Base-by-base conservation (phyloP, 2,888 invertebrate genomes). In the Pardosa pseudoannulata region DNA sequence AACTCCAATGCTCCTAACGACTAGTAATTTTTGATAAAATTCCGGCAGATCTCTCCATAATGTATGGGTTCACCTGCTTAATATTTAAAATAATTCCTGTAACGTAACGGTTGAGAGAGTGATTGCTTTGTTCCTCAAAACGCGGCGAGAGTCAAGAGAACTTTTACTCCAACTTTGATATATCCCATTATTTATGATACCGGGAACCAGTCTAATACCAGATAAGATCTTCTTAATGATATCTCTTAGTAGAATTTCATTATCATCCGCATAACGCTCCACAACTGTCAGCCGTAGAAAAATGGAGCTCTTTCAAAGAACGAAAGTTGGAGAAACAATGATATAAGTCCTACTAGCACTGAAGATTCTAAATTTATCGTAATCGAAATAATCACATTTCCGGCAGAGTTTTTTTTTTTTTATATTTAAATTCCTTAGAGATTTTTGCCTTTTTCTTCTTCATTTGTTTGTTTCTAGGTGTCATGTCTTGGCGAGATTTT, bases 161-260 rank as follows among this genome's bases (percentile, higher is more conserved):
- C 46, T 16, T 2, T 11, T 11, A 2, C 46, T 46, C 46, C 16
- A 46, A 2, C 46, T 46, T 46, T 13, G 46, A 56, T 19, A 23
- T 56, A 56, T 28, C 16, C 28, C 27, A 41, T 70, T 41, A 41
- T 70, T 70, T 70, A 70, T 70, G 13, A n/a, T n/a, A 27, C 39
- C 19, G 11, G 13, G 13, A 70, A 70, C 39, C 41, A 70, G 70
- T 70, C 28, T 23, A 23, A 13, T 28, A 28, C n/a, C 6, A 28
- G 70, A 70, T 70, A 70, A 39, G 41, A 70, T 70, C 70, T 68
- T 13, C 23, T 41, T 41, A 41, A 39, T 70, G 41, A 41, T 70
- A 70, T 70, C 39, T 19, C 56, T 56, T 23, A 23, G 56, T 56
- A 23, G 70, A 36, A 41, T 70, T 70, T 70, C 70, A 41, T 41